Base-by-base conservation (phyloP, 2,797 vertebrate genomes). In the Etheostoma perlongum region DNA sequence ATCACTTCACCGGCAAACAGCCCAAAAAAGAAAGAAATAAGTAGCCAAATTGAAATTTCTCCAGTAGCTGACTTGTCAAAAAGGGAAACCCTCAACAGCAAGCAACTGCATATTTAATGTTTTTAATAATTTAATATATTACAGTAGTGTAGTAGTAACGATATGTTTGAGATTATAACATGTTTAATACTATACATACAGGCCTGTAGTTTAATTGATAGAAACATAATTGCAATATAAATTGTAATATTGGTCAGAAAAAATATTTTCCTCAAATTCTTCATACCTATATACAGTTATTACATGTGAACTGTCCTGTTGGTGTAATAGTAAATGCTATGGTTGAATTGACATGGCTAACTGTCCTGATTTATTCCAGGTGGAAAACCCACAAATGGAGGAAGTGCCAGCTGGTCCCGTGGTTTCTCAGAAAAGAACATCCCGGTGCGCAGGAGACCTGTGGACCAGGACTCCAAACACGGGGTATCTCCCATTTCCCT, bases 321-420 rank as follows among this genome's bases (percentile, higher is more conserved):
- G 10, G 2, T 51, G 9, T 73, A 8, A 42, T 12, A 6, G 30
- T 2, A 0, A 53, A 62, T 25, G 4, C 1, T 4, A 0, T 52
- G 51, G 7, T 48, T 40, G 49, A 21, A 23, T 2, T 71, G 7
- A 54, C 8, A 19, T 55, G 19, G 1, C 30, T 63, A 0, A 19
- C 23, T 48, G 54, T 60, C 33, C 33, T 53, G 23, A 23, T 62
- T 67, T 23, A 4, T 88, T 93, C 44, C 87, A 99, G 98, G 82
- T 99, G 98, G 98, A 99, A 99, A 90, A 97, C 96, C 1, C 98
- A 99, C 92, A 99, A 99, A 71, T 99, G 98, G 98, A 97, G 97
- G 65, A 95, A 97, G 68, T 99, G 98, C 92, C 98, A 98, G 70
- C 91, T 99, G 63, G 98, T 99, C 0, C 97, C 98, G 0, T 99